phyloP scores from a whole-genome alignment of 2,888 invertebrate genomes.

The Hemicrepidius hirtus region DNA sequence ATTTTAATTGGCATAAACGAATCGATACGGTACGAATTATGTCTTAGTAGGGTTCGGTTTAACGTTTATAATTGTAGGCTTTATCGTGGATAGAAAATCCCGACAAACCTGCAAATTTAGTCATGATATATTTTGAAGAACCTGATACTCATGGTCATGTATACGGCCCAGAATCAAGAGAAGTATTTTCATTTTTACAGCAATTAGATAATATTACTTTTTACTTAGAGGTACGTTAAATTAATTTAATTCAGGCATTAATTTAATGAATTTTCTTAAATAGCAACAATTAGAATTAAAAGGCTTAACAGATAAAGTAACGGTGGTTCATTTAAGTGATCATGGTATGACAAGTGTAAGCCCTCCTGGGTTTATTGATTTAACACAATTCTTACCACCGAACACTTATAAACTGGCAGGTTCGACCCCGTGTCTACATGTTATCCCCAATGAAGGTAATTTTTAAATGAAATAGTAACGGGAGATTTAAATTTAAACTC shows the following conservation, averaged over 20 bases:
- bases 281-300: constrained; percentile 72
- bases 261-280: neutral
- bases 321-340: constrained; percentile 82
- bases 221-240: constrained; percentile 73
- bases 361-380: constrained; percentile 74
- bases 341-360: constrained; percentile 81
- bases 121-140: constrained; percentile 81
- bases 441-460: constrained; percentile 75
- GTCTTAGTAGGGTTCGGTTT: too few species aligned
- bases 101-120: constrained; percentile 79
- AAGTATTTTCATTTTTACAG: constrained; percentile 68
- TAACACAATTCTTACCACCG: constrained; percentile 73
- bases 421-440: constrained; percentile 76
- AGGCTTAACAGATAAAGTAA: constrained; percentile 74
- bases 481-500: neutral
- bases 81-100: constrained; percentile 77
- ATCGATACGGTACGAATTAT: constrained; percentile 73
- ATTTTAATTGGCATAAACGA: constrained; percentile 73
- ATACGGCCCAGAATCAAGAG: constrained; percentile 74
- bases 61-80: constrained; percentile 66
- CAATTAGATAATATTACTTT: constrained; percentile 75
- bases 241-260: too few species aligned
- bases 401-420: constrained; percentile 72
- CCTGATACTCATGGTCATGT: constrained; percentile 80
- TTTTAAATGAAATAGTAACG: neutral